These are phyloP conservation scores for Drosophila nigrodunni DNA, from an alignment of 1,140 invertebrate species.

Conservation along the genomic window DNA sequence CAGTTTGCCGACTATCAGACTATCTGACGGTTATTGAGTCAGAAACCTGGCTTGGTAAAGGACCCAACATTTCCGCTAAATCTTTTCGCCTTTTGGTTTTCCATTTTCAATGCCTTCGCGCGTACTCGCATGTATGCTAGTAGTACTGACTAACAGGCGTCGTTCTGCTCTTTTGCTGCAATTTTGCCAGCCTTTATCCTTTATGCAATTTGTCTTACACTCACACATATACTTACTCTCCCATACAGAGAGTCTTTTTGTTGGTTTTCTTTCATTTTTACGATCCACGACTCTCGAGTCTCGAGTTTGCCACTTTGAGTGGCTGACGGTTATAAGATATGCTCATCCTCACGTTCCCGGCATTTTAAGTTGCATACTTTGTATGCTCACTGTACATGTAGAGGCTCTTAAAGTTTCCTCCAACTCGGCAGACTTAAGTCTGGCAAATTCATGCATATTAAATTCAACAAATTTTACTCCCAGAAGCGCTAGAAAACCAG, in stretches of 20 bases:
- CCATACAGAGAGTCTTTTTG: conserved; percentile 23
- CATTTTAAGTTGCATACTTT: conserved; percentile 58
- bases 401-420: conserved; percentile 52
- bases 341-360: conserved; percentile 48
- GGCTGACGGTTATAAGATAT: conserved; percentile 64
- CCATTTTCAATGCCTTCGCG: conserved; percentile 10
- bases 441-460: conserved; percentile 56
- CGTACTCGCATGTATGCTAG: not conserved
- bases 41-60: conserved; percentile 8
- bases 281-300: conserved; percentile 29
- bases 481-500: not conserved
- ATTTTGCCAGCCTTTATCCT: conserved; percentile 53
- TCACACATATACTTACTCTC: not conserved
- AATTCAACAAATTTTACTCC: conserved; percentile 13
- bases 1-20: conserved; percentile 4
- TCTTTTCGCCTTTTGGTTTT: conserved; percentile 20
- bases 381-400: conserved; percentile 43
- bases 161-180: conserved; percentile 40
- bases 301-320: conserved; percentile 49
- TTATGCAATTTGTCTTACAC: conserved; percentile 75
- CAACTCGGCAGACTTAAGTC: not conserved
- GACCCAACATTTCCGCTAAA: conserved; percentile 21
- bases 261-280: conserved; percentile 13
- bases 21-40: conserved; percentile 18
- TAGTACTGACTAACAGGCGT: not conserved